phyloP scores from a whole-genome alignment of 2,113 vertebrate species.

The Elaphurus davidianus region DNA sequence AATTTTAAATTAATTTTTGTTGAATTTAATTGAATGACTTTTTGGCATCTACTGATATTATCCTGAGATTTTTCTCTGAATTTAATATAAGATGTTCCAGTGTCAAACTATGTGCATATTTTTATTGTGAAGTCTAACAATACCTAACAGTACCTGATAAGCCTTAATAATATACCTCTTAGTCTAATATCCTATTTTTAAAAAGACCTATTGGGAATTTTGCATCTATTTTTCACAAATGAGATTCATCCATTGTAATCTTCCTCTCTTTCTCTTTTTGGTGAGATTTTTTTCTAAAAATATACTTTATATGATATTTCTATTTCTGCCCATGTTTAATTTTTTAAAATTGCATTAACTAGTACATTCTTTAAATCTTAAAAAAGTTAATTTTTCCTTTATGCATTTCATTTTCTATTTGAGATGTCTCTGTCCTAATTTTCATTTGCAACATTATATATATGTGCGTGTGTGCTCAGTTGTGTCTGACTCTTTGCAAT shows the following conservation, averaged over 20 bases:
- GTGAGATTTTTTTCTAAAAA: background rate
- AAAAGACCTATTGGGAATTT: background rate
- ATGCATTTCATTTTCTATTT: background rate
- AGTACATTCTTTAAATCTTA: background rate
- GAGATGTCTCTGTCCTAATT: background rate
- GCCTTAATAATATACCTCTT: background rate
- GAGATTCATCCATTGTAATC: background rate
- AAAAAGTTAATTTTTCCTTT: background rate
- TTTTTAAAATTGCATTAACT: background rate
- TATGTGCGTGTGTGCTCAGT: background rate
- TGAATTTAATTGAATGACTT: background rate
- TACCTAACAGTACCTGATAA: background rate
- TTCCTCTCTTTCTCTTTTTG: background rate
- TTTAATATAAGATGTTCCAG: background rate
- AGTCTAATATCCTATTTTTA: background rate
- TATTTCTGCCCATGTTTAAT: background rate
- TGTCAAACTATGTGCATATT: background rate
- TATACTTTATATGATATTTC: background rate
- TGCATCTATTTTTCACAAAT: slow-evolving; percentile 6
- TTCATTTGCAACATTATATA: background rate
- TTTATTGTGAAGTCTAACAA: slow-evolving; percentile 12
- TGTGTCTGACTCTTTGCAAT: background rate
- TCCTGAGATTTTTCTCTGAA: slow-evolving; percentile 22
- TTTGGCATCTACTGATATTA: background rate
- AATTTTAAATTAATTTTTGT: background rate